Evolutionary conservation across 2,888 invertebrate genomes (phyloP).

Genomic region (Platycheirus rosarum): DNA sequence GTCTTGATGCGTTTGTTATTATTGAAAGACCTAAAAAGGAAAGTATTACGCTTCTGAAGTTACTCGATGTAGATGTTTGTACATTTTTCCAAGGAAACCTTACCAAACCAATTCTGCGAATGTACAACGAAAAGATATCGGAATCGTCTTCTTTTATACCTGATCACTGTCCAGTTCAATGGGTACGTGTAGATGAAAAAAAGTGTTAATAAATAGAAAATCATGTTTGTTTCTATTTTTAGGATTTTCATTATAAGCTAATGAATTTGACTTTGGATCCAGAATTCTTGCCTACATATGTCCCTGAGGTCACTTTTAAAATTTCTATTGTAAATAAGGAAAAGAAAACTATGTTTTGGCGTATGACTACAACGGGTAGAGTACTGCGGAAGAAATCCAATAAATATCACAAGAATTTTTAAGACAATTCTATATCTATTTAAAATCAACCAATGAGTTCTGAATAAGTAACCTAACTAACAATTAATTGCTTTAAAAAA

Average conservation of each 20-base stretch:
- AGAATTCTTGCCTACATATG: background rate
- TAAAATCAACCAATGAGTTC: too few relatives aligned
- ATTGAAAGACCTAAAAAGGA: background rate
- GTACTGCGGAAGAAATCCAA: background rate
- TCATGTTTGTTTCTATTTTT: background rate
- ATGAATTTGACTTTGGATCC: background rate
- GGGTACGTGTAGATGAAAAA: background rate
- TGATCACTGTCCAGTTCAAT: background rate
- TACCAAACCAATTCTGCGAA: background rate
- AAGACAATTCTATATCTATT: too few relatives aligned
- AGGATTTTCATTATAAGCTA: slow-evolving; percentile 1
- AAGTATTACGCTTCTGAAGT: background rate
- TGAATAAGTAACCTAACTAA: too few relatives aligned
- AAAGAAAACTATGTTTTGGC: slow-evolving; percentile 1
- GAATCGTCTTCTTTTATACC: background rate
- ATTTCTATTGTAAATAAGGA: background rate
- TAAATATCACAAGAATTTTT: background rate
- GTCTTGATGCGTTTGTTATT: background rate
- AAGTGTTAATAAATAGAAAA: background rate
- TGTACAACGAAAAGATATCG: background rate
- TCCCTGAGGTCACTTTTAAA: background rate
- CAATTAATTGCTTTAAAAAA: too few relatives aligned
- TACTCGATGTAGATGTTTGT: background rate
- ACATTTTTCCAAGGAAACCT: background rate
- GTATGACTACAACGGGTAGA: background rate